Percentiles rank a stretch among this genome's conserved stretches.
Evolutionary conservation across 2,888 invertebrate genomes (phyloP).

Genomic region (Acanthococcus lagerstroemiae): DNA sequence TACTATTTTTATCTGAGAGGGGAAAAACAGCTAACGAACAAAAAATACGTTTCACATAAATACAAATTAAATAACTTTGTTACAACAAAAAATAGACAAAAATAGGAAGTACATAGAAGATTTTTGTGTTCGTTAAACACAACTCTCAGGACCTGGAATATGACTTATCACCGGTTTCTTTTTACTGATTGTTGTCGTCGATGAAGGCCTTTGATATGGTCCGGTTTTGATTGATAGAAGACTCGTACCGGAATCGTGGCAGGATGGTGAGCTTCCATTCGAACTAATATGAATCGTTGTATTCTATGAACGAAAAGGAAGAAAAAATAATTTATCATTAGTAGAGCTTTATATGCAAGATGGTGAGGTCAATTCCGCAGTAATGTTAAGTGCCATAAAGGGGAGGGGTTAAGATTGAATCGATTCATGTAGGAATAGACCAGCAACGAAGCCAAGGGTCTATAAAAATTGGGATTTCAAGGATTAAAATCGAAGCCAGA

Average conservation of each 20-base stretch:
- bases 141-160: conserved; percentile 79
- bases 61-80: neutral
- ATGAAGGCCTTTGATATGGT: conserved; percentile 9
- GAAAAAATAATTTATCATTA: too few species aligned
- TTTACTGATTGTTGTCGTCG: conserved; percentile 43
- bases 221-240: conserved; percentile 5
- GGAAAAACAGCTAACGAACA: too few species aligned
- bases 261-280: conserved; percentile 16
- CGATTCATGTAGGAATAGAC: too few species aligned
- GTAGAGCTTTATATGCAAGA: too few species aligned
- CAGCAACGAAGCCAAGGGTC: too few species aligned
- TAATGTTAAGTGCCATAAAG: too few species aligned
- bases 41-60: too few species aligned
- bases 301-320: neutral
- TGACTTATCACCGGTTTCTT: conserved; percentile 71
- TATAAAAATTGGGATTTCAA: too few species aligned
- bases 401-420: too few species aligned
- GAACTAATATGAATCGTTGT: neutral
- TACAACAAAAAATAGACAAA: neutral
- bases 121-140: conserved; percentile 51
- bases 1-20: too few species aligned
- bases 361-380: too few species aligned
- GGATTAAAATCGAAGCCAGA: too few species aligned
- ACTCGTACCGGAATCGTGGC: conserved; percentile 18
- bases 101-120: neutral